Evolutionary conservation across 2,888 invertebrate genomes (phyloP).

Genomic region (Hirtodrosophila trivittata): DNA sequence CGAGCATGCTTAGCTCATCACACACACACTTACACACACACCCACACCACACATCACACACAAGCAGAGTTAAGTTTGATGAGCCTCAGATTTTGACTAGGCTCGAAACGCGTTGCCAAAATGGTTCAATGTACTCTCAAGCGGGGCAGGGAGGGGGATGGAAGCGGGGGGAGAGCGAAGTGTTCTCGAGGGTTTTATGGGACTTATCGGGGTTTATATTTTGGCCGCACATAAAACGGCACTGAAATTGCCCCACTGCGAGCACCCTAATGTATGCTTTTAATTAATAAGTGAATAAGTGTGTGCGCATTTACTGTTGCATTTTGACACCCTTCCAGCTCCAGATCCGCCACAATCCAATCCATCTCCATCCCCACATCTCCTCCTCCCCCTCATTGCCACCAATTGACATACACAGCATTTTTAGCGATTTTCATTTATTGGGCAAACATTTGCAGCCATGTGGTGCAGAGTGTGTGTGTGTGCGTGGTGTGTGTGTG

Average conservation of each 20-base stretch:
- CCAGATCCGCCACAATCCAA: background rate
- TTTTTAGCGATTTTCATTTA: constrained; percentile 67
- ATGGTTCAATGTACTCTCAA: constrained; percentile 31
- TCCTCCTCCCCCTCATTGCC: background rate
- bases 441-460: constrained; percentile 69
- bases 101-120: constrained; percentile 27
- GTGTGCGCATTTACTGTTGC: constrained; percentile 64
- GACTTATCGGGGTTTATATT: constrained; percentile 47
- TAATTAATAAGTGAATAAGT: constrained; percentile 66
- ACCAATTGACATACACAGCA: constrained; percentile 33
- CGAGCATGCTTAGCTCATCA: constrained; percentile 13
- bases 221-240: constrained; percentile 65
- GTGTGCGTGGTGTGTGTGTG: constrained; percentile 1
- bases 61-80: constrained; percentile 61
- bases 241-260: constrained; percentile 39
- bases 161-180: background rate
- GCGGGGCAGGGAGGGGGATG: background rate
- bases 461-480: constrained; percentile 45
- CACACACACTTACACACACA: constrained; percentile 22
- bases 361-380: background rate
- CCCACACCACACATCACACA: background rate
- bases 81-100: constrained; percentile 37
- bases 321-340: constrained; percentile 40
- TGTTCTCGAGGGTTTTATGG: constrained; percentile 16
- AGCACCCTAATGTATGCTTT: constrained; percentile 57